Conservation (phyloP, 2,888 invertebrate genomes). For the Scaptomyza cyrtandrae region DNA sequence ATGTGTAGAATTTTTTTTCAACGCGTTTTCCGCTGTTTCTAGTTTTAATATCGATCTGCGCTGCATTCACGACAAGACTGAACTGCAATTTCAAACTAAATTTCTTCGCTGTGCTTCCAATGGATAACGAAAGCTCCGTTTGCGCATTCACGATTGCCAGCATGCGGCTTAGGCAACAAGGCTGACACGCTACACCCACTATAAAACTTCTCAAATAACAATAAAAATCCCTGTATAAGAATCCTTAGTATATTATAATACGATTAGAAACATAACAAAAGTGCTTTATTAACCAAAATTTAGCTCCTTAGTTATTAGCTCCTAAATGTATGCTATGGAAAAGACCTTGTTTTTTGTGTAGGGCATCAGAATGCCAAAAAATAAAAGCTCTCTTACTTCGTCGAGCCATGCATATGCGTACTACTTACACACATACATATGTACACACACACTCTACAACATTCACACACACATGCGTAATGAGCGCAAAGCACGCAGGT, state of each 20-base stretch:
- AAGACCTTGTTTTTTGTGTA: conserved; percentile 40
- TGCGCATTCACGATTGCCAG: conserved; percentile 56
- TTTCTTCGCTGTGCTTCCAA: conserved; percentile 79
- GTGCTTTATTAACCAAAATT: background rate
- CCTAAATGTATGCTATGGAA: conserved; percentile 42
- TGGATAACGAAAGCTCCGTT: conserved; percentile 79
- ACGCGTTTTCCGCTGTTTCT: conserved; percentile 62
- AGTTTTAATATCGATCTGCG: conserved; percentile 81
- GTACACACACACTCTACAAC: conserved; percentile 19
- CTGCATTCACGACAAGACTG: conserved; percentile 85
- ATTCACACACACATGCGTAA: conserved; percentile 65
- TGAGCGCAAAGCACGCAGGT: conserved; percentile 72
- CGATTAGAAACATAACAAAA: background rate
- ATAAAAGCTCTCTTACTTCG: conserved; percentile 73
- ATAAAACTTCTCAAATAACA: background rate
- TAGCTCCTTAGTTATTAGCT: background rate
- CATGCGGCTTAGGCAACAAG: conserved; percentile 42
- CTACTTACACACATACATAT: conserved; percentile 62
- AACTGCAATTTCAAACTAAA: conserved; percentile 83
- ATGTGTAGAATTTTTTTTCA: conserved; percentile 56
- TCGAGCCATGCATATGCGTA: conserved; percentile 64
- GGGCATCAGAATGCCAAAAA: conserved; percentile 77
- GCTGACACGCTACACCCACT: conserved; percentile 26
- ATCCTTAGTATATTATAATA: background rate
- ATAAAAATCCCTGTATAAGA: background rate